These are phyloP conservation scores for Xiphophorus maculatus DNA, from an alignment of 2,113 vertebrate genomes.

Conservation along the genomic window DNA sequence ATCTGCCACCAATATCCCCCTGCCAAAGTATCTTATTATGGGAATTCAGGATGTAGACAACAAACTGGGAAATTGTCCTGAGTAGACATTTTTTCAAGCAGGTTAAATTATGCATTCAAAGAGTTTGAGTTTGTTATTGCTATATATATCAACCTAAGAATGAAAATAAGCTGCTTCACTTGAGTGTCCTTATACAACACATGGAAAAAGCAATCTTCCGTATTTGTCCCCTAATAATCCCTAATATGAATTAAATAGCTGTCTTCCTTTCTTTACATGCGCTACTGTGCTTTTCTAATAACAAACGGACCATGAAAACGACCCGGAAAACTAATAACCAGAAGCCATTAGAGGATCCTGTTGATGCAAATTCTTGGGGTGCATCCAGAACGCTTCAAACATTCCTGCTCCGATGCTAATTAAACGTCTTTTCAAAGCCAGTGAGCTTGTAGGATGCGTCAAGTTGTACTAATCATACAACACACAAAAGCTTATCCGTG, in stretches of 20 bases:
- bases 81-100: not conserved
- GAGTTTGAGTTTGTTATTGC: not conserved
- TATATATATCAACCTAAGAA: constrained; percentile 7
- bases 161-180: constrained; percentile 4
- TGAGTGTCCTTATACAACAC: constrained; percentile 15
- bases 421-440: constrained; percentile 13
- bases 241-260: constrained; percentile 55
- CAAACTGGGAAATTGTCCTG: constrained; percentile 8
- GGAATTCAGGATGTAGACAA: constrained; percentile 12
- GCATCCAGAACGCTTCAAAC: not conserved
- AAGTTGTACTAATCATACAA: constrained; percentile 3
- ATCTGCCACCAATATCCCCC: not conserved
- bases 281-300: constrained; percentile 31
- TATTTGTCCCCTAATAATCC: constrained; percentile 48
- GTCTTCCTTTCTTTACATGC: constrained; percentile 24
- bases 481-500: not conserved
- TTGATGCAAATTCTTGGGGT: constrained; percentile 40
- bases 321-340: constrained; percentile 50
- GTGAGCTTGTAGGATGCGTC: constrained; percentile 15
- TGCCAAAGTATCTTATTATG: constrained; percentile 29
- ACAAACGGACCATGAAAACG: constrained; percentile 47
- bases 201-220: constrained; percentile 44
- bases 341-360: constrained; percentile 33
- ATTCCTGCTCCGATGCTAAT: constrained; percentile 25
- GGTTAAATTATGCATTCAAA: constrained; percentile 9